Conservation (phyloP, 2,888 invertebrate species). For the Mimachlamys varia region DNA sequence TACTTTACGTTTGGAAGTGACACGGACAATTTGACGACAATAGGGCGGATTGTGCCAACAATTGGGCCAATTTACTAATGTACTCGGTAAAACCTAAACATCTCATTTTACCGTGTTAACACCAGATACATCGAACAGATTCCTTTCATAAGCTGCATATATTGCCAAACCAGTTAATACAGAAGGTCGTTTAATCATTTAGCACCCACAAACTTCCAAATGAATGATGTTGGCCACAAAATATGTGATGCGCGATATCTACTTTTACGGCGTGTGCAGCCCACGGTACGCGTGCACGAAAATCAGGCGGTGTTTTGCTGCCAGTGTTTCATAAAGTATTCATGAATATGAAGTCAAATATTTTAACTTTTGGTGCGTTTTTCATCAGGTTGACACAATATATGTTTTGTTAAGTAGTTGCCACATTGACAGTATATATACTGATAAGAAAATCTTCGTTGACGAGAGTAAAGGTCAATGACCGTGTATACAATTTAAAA, state of each 20-base stretch:
- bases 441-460: too few relatives aligned
- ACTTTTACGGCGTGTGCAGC: neutral
- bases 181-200: constrained; percentile 23
- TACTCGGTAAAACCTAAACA: neutral
- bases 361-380: neutral
- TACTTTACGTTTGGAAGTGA: constrained; percentile 34
- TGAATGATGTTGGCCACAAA: neutral
- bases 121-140: neutral
- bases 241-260: neutral
- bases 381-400: neutral
- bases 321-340: neutral
- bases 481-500: too few relatives aligned
- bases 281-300: neutral
- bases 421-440: too few relatives aligned
- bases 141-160: constrained; percentile 33
- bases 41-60: constrained; percentile 13
- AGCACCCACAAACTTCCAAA: constrained; percentile 6
- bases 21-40: constrained; percentile 31
- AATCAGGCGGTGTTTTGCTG: neutral
- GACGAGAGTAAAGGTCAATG: too few relatives aligned
- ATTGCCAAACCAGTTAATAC: constrained; percentile 20
- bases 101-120: constrained; percentile 27
- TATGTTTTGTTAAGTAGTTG: too few relatives aligned
- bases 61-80: constrained; percentile 25
- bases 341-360: neutral